These are phyloP conservation scores for Prosapia bicincta DNA, from an alignment of 2,888 invertebrate genomes.

Conservation along the genomic window DNA sequence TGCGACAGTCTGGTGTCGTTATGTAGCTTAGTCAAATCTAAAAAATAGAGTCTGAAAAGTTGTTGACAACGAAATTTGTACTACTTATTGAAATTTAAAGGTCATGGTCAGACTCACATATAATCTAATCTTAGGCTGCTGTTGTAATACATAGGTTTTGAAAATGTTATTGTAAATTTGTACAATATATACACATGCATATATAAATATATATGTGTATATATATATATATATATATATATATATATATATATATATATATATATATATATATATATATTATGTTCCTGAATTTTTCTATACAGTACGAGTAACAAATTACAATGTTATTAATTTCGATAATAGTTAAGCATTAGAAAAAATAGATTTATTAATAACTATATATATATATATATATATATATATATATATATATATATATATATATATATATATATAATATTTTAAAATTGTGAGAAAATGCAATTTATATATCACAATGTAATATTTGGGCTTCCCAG, in stretches of 20 bases:
- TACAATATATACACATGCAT: conserved; percentile 4
- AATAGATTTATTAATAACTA: neutral
- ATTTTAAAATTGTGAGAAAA: neutral
- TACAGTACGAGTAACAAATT: neutral
- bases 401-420: no score
- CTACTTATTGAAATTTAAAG: neutral
- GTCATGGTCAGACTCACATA: neutral
- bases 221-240: neutral
- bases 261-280: neutral
- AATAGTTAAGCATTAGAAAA: neutral
- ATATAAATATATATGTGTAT: neutral
- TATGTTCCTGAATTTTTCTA: neutral
- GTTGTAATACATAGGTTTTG: neutral
- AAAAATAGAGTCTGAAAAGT: neutral
- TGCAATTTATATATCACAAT: neutral
- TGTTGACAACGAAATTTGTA: conserved; percentile 2
- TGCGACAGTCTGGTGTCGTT: neutral
- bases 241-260: neutral
- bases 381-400: no score
- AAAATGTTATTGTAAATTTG: conserved; percentile 27
- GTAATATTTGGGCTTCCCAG: neutral
- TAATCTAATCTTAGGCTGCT: neutral
- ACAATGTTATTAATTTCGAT: neutral
- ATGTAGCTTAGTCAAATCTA: conserved; percentile 1
- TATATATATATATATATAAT: no score